Evolutionary conservation across 2,113 vertebrate genomes (phyloP).

Genomic region (human (Homo sapiens)): DNA sequence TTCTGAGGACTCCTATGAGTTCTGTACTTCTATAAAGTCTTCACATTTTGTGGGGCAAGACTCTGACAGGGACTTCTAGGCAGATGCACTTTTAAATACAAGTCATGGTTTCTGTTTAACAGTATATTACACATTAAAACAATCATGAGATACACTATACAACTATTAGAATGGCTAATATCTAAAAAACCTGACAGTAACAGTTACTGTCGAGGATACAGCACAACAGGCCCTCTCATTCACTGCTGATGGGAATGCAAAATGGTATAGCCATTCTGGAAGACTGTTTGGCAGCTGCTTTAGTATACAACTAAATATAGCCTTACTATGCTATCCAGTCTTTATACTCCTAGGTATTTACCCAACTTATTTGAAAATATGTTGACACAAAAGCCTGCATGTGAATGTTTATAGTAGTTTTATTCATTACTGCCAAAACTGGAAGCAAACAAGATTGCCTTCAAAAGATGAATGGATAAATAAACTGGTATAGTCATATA

Average conservation of each 20-base stretch:
- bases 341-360: not conserved
- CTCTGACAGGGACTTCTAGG: not conserved
- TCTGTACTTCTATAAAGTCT: not conserved
- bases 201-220: not conserved
- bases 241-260: not conserved
- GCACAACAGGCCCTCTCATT: not conserved
- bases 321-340: not conserved
- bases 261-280: not conserved
- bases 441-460: not conserved
- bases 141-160: not conserved
- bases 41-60: not conserved
- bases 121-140: not conserved
- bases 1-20: not conserved
- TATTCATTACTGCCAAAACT: not conserved
- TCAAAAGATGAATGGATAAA: not conserved
- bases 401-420: not conserved
- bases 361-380: not conserved
- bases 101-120: not conserved
- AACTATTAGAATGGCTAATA: not conserved
- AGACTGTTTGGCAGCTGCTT: not conserved
- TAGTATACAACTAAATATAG: not conserved
- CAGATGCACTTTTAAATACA: not conserved
- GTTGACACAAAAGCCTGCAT: not conserved
- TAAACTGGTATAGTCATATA: not conserved
- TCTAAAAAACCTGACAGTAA: not conserved